Evolutionary conservation across 1,140 invertebrate genomes (phyloP).

Genomic region (Macrobrachium rosenbergii): DNA sequence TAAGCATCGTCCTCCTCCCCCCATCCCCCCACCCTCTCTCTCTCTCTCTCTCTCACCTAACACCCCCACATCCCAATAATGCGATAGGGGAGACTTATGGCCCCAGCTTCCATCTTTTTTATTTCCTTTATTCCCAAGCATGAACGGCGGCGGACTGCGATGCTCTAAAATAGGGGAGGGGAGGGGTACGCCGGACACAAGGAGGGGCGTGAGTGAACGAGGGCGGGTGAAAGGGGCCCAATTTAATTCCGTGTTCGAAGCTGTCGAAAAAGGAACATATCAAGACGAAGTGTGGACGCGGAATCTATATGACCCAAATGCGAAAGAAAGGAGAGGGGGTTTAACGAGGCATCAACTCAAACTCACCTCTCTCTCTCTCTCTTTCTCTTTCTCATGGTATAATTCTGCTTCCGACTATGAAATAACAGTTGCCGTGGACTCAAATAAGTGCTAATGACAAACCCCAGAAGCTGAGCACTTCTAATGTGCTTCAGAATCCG

Average conservation of each 20-base stretch:
- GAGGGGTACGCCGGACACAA: background rate
- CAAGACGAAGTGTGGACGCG: constrained; percentile 7
- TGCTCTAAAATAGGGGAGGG: background rate
- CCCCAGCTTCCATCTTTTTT: too few relatives aligned
- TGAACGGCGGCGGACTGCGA: background rate
- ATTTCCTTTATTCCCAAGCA: too few relatives aligned
- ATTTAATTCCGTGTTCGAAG: too few relatives aligned
- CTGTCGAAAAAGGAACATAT: background rate
- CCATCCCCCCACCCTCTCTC: too few relatives aligned
- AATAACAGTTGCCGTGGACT: too few relatives aligned
- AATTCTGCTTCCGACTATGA: background rate
- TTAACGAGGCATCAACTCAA: background rate
- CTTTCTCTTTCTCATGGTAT: background rate
- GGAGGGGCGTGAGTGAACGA: background rate
- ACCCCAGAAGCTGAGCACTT: too few relatives aligned
- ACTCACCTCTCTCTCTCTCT: constrained; percentile 21
- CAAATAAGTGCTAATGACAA: too few relatives aligned
- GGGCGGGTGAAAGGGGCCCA: background rate
- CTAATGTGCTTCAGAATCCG: background rate
- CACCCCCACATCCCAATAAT: background rate
- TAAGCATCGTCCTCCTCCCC: background rate
- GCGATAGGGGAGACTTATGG: too few relatives aligned
- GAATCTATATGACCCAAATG: background rate
- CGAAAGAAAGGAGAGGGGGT: constrained; percentile 11
- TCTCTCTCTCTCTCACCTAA: background rate